Conservation (phyloP, 1,140 invertebrate genomes). For the Drosophila melanogaster region DNA sequence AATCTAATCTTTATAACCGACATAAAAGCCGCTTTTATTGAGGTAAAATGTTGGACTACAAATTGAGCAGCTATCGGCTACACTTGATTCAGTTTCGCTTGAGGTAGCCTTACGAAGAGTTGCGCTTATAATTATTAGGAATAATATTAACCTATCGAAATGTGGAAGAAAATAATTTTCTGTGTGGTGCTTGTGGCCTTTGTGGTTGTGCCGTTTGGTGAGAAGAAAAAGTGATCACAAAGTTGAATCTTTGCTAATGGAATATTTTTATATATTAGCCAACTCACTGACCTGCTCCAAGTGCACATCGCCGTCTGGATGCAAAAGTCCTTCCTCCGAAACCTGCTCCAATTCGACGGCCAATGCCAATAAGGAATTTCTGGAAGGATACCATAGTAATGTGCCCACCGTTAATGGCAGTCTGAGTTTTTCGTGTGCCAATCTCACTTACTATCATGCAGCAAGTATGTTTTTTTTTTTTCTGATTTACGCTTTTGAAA, state of each 20-base stretch:
- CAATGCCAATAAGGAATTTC: constrained; percentile 25
- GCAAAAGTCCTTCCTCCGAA: constrained; percentile 29
- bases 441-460: constrained; percentile 19
- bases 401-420: constrained; percentile 17
- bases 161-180: constrained; percentile 55
- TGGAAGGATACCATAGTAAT: constrained; percentile 25
- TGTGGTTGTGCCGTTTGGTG: constrained; percentile 50
- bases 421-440: constrained; percentile 34
- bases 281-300: constrained; percentile 49
- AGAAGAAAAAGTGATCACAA: not conserved
- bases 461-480: constrained; percentile 24
- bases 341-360: constrained; percentile 44
- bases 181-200: constrained; percentile 47
- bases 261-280: constrained; percentile 20
- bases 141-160: constrained; percentile 6
- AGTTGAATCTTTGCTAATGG: constrained; percentile 2
- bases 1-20: constrained; percentile 49
- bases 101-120: not conserved
- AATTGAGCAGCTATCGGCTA: constrained; percentile 1
- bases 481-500: too few species aligned
- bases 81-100: constrained; percentile 25
- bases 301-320: constrained; percentile 23
- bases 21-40: constrained; percentile 28
- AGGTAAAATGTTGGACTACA: constrained; percentile 4
- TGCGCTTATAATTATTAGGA: not conserved